phyloP scores from a whole-genome alignment of 2,888 invertebrate genomes.

The Acrobasis repandana region DNA sequence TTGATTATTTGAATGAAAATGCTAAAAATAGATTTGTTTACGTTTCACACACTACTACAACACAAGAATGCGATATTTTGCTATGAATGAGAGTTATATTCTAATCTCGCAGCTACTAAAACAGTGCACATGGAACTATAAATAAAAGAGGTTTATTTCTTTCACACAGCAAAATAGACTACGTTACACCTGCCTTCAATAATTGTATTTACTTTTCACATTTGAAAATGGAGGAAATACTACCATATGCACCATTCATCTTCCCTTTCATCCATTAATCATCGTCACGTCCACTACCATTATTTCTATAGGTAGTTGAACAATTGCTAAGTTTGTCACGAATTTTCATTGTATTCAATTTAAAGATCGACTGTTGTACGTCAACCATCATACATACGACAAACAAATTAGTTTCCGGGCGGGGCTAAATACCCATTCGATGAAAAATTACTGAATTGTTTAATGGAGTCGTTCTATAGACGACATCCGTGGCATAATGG shows the following conservation, averaged over 20 bases:
- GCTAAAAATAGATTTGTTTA: background rate
- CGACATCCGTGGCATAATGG: too few relatives aligned
- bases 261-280: background rate
- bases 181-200: background rate
- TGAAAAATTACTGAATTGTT: too few relatives aligned
- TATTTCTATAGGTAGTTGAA: background rate
- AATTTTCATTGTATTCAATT: background rate
- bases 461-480: too few relatives aligned
- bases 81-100: too few relatives aligned
- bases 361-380: background rate
- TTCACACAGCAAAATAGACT: background rate
- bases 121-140: too few relatives aligned
- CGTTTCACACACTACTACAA: background rate
- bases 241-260: background rate
- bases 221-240: background rate
- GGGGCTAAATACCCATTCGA: too few relatives aligned
- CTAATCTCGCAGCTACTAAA: too few relatives aligned
- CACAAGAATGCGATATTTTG: background rate
- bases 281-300: background rate
- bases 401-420: too few relatives aligned
- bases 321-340: background rate
- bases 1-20: background rate
- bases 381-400: background rate
- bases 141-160: too few relatives aligned
- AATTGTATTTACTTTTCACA: background rate